These are phyloP conservation scores for Nyctereutes procyonoides DNA, from an alignment of 2,113 vertebrate genomes.

Conservation along the genomic window DNA sequence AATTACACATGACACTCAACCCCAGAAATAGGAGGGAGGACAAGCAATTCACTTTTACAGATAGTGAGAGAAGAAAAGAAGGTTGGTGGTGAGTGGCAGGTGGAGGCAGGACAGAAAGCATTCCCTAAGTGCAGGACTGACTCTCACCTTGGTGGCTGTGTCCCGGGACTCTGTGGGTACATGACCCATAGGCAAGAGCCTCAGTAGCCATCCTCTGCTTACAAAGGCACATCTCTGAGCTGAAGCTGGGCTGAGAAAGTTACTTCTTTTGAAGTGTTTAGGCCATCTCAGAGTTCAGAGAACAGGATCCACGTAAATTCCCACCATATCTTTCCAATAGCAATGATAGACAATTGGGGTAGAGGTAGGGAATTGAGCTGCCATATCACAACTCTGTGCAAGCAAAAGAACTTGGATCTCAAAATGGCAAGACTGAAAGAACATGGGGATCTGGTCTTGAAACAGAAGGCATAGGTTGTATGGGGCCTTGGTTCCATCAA, in stretches of 20 bases:
- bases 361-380: not conserved
- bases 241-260: not conserved
- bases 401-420: not conserved
- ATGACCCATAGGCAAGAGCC: not conserved
- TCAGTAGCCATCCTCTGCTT: not conserved
- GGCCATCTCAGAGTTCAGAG: not conserved
- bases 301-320: not conserved
- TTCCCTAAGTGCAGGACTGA: not conserved
- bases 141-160: not conserved
- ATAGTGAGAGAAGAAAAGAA: not conserved
- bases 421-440: not conserved
- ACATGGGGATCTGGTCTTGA: not conserved
- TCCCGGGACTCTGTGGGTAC: not conserved
- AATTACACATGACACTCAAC: not conserved
- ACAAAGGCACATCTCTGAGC: not conserved
- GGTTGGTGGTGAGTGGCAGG: not conserved
- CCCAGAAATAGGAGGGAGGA: not conserved
- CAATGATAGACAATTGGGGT: not conserved
- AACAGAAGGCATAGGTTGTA: not conserved
- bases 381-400: not conserved
- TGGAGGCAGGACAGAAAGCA: not conserved
- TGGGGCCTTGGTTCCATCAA: not conserved
- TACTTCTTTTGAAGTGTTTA: not conserved
- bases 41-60: not conserved
- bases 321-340: not conserved